phyloP scores from a whole-genome alignment of 1,140 invertebrate genomes.

The Neodiprion virginianus region DNA sequence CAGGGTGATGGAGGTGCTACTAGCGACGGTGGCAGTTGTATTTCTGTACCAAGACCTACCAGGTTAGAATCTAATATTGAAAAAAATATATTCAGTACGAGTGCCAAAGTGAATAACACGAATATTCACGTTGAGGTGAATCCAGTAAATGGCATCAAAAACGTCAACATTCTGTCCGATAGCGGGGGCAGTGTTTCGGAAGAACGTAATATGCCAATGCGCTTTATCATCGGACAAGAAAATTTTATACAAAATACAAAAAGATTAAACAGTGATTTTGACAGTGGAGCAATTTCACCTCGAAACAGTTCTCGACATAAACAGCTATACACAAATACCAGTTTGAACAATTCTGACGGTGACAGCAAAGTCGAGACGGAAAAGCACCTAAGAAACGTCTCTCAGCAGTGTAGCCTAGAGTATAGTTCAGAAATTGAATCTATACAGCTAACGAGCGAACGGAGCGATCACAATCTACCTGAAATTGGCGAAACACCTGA shows the following conservation, averaged over 20 bases:
- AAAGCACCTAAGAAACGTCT: slow-evolving; percentile 62
- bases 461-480: slow-evolving; percentile 53
- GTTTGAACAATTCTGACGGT: slow-evolving; percentile 50
- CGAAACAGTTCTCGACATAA: not conserved
- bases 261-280: slow-evolving; percentile 45
- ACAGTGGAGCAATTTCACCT: slow-evolving; percentile 34
- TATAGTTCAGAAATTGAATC: slow-evolving; percentile 79
- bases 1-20: slow-evolving; percentile 69
- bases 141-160: slow-evolving; percentile 64
- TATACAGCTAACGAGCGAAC: slow-evolving; percentile 64
- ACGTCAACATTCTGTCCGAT: slow-evolving; percentile 70
- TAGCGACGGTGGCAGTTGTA: slow-evolving; percentile 60
- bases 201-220: slow-evolving; percentile 51
- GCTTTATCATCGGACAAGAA: slow-evolving; percentile 55
- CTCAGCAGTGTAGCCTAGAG: slow-evolving; percentile 68
- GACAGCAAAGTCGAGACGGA: slow-evolving; percentile 50
- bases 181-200: slow-evolving; percentile 61
- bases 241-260: slow-evolving; percentile 38
- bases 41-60: slow-evolving; percentile 57
- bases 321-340: slow-evolving; percentile 46
- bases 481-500: slow-evolving; percentile 48
- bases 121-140: slow-evolving; percentile 76
- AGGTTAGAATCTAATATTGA: slow-evolving; percentile 65
- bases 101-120: slow-evolving; percentile 79
- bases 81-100: slow-evolving; percentile 70